Percentiles rank a stretch among this genome's conserved stretches.
These are phyloP conservation scores for Etia nguti DNA, from an alignment of 2,113 vertebrate genomes.

Conservation along the genomic window DNA sequence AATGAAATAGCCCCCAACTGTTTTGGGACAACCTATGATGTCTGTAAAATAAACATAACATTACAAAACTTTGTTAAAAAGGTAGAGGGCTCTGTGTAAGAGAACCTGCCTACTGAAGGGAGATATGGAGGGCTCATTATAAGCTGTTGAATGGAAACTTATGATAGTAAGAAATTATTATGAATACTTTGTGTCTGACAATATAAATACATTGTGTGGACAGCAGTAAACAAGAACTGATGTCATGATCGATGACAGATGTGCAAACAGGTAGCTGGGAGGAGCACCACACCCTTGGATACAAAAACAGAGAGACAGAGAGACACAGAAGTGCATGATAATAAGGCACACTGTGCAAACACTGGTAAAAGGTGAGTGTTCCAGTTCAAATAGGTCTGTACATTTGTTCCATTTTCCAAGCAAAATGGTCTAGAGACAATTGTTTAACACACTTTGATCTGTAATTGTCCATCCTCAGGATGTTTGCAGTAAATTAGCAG, in stretches of 20 bases:
- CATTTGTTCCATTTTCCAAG: not conserved
- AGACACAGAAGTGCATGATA: fast-evolving
- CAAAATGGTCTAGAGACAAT: not conserved
- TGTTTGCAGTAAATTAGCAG: not conserved
- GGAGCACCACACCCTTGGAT: not conserved
- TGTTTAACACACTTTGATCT: not conserved
- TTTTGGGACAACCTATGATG: too few relatives aligned
- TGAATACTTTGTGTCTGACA: fast-evolving
- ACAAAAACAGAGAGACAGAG: not conserved
- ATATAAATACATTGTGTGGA: fast-evolving
- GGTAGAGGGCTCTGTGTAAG: too few relatives aligned
- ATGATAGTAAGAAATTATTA: fast-evolving
- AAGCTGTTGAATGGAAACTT: not conserved
- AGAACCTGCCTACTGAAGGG: too few relatives aligned
- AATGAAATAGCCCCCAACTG: too few relatives aligned
- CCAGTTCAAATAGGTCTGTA: not conserved
- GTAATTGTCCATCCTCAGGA: not conserved
- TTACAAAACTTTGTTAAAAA: fast-evolving
- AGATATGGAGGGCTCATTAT: too few relatives aligned
- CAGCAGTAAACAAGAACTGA: not conserved
- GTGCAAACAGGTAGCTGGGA: not conserved
- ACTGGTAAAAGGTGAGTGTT: fast-evolving
- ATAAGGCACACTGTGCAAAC: fast-evolving
- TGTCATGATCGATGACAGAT: fast-evolving
- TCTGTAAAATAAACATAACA: too few relatives aligned